Conservation (phyloP, 2,888 invertebrate genomes). For the Rhorus exstirpatorius region DNA sequence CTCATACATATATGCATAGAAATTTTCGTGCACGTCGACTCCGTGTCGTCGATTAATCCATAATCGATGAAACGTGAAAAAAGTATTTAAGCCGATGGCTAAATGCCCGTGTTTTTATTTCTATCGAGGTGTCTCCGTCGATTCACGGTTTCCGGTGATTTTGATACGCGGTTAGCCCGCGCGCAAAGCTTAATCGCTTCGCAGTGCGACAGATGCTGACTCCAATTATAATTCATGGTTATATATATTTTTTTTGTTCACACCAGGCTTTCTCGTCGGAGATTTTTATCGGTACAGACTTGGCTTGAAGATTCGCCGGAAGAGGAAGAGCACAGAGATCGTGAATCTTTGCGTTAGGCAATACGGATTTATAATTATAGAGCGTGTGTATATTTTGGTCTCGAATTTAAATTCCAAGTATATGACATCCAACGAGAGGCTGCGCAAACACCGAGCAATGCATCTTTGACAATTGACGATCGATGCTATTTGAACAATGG, state of each 20-base stretch:
- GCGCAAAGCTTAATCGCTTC: slow-evolving; percentile 29
- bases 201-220: slow-evolving; percentile 44
- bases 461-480: neutral
- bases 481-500: neutral
- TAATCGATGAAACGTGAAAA: slow-evolving; percentile 43
- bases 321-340: neutral
- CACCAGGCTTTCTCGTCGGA: neutral
- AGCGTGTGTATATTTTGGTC: slow-evolving; percentile 21
- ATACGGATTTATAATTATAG: slow-evolving; percentile 44
- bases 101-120: slow-evolving; percentile 13
- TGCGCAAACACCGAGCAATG: neutral
- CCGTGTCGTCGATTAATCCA: slow-evolving; percentile 52
- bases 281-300: neutral
- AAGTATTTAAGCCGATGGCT: slow-evolving; percentile 19
- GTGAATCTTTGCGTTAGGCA: slow-evolving; percentile 5
- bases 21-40: neutral
- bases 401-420: slow-evolving; percentile 8
- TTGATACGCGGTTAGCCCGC: neutral
- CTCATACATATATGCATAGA: neutral
- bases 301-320: neutral
- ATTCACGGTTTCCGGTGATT: slow-evolving; percentile 9
- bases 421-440: neutral
- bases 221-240: slow-evolving; percentile 27
- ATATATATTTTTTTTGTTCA: slow-evolving; percentile 6
- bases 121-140: neutral